Evolutionary conservation across 2,113 vertebrate genomes (phyloP).

Genomic region (Thomomys bottae): DNA sequence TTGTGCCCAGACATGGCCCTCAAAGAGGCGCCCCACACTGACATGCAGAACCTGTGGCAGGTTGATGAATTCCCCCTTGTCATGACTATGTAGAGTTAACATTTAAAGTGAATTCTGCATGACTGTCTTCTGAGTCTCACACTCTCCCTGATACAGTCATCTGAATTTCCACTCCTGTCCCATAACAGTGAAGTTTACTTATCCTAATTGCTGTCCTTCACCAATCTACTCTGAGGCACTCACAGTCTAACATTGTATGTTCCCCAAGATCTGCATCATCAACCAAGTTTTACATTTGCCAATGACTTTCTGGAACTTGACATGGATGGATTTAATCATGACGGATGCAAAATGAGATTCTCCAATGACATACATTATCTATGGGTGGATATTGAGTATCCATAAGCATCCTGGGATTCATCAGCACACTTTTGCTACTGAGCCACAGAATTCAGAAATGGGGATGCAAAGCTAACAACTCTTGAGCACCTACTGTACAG

Average conservation of each 20-base stretch:
- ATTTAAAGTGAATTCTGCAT: background rate
- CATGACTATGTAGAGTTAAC: constrained; percentile 22
- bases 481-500: background rate
- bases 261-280: background rate
- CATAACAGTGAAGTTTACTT: background rate
- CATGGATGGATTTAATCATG: background rate
- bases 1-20: accelerated
- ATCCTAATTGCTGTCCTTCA: constrained; percentile 11
- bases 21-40: background rate
- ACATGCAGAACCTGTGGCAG: accelerated
- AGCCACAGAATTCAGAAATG: background rate
- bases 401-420: background rate
- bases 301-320: background rate
- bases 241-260: background rate
- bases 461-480: background rate
- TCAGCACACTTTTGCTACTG: background rate
- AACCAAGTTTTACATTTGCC: background rate
- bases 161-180: background rate
- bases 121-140: constrained; percentile 22
- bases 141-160: background rate
- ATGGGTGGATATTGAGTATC: background rate
- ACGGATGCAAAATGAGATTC: background rate
- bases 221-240: background rate
- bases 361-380: background rate
- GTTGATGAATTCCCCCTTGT: background rate